Conservation (phyloP, 2,888 invertebrate genomes). For the Heteropelma amictum region DNA sequence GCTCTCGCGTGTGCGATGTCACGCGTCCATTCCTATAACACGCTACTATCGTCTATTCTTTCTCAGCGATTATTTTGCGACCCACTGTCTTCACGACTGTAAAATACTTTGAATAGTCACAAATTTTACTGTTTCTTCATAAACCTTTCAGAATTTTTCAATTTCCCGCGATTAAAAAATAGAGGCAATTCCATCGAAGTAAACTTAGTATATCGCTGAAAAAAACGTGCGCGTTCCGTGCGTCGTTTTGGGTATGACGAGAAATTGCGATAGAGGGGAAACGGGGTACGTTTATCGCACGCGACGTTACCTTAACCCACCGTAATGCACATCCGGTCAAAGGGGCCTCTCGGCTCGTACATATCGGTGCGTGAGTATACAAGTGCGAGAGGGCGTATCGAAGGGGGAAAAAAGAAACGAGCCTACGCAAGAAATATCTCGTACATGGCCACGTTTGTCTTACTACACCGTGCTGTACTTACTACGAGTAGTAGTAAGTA, state of each 20-base stretch:
- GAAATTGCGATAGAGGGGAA: neutral
- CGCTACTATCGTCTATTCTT: neutral
- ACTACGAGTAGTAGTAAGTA: conserved; percentile 37
- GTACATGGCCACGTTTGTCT: conserved; percentile 16
- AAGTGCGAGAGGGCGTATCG: conserved; percentile 29
- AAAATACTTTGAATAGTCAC: too few relatives aligned
- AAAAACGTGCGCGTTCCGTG: too few relatives aligned
- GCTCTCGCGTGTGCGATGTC: neutral
- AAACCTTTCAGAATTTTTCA: too few relatives aligned
- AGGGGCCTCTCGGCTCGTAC: conserved; percentile 41
- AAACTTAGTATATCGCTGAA: too few relatives aligned
- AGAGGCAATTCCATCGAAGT: too few relatives aligned
- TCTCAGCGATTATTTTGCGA: neutral
- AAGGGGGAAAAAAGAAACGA: conserved; percentile 29
- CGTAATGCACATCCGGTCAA: conserved; percentile 58
- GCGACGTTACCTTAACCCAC: conserved; percentile 52
- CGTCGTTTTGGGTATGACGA: neutral
- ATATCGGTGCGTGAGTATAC: conserved; percentile 47
- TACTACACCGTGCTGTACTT: conserved; percentile 30
- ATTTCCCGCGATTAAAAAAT: too few relatives aligned
- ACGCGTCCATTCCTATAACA: neutral
- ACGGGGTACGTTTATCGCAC: conserved; percentile 50
- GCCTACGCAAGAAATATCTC: too few relatives aligned
- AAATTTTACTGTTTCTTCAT: too few relatives aligned
- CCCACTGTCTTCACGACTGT: neutral